Conservation (phyloP, 1,140 invertebrate species). For the Maniola jurtina region DNA sequence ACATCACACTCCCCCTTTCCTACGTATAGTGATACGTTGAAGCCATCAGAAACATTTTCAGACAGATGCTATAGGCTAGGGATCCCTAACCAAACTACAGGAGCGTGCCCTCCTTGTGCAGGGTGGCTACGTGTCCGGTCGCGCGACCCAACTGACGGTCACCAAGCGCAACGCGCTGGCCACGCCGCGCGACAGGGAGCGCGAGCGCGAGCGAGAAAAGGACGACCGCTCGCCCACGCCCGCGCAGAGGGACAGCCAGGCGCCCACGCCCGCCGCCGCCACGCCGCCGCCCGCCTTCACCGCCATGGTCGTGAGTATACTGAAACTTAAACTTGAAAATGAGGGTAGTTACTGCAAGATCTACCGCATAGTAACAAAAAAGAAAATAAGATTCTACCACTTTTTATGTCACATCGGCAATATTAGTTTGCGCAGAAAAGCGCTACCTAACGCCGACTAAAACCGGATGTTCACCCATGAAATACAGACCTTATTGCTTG, state of each 20-base stretch:
- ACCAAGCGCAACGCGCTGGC: conserved; percentile 85
- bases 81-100: conserved; percentile 67
- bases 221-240: conserved; percentile 46
- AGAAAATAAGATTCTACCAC: too few species aligned
- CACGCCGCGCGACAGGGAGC: conserved; percentile 37
- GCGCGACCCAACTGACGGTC: conserved; percentile 79
- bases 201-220: conserved; percentile 32
- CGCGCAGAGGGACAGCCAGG: conserved; percentile 38
- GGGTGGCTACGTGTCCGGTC: conserved; percentile 80
- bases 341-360: too few species aligned
- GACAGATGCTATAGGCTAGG: conserved; percentile 62
- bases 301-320: conserved; percentile 42
- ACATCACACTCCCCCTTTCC: background rate
- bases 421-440: too few species aligned
- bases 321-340: too few species aligned
- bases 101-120: conserved; percentile 81
- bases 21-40: background rate
- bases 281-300: conserved; percentile 50
- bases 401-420: too few species aligned
- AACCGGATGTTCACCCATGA: too few species aligned
- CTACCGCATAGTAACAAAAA: too few species aligned
- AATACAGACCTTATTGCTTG: too few species aligned
- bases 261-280: conserved; percentile 40
- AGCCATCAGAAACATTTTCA: conserved; percentile 50
- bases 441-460: too few species aligned